Evolutionary conservation across 2,113 vertebrate species (phyloP).

Genomic region (Tragelaphus strepsiceros): DNA sequence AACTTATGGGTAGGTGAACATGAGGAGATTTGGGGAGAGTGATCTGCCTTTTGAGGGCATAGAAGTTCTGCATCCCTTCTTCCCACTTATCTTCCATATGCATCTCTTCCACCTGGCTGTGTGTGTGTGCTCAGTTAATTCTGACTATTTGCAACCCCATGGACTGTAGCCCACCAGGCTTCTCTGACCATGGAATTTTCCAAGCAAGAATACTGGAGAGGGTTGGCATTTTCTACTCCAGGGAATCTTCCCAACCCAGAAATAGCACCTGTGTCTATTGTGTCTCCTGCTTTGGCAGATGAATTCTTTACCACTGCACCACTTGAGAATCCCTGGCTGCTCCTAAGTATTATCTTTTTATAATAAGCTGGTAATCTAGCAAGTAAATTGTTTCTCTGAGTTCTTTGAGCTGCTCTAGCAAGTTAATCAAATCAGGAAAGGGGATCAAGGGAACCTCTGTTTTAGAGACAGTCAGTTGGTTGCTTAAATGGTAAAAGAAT

Average conservation of each 20-base stretch:
- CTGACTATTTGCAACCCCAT: too few species aligned
- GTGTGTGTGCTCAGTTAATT: too few species aligned
- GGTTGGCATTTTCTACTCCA: too few species aligned
- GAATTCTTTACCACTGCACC: neutral
- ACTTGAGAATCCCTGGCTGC: neutral
- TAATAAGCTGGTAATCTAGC: neutral
- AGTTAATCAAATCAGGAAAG: neutral
- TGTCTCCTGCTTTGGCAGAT: neutral
- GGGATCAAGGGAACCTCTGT: neutral
- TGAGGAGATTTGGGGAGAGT: neutral
- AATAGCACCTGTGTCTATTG: neutral
- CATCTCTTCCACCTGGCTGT: neutral
- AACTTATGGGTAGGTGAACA: neutral
- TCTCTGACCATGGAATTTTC: too few species aligned
- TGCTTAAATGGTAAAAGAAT: neutral
- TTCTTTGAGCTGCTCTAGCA: neutral
- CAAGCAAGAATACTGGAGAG: too few species aligned
- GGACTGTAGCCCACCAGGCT: too few species aligned
- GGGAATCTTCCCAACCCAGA: neutral
- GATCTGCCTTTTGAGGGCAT: neutral
- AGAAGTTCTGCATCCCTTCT: neutral
- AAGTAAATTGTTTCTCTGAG: neutral
- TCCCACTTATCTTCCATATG: neutral
- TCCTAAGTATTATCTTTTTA: neutral
- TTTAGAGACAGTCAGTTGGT: neutral